Evolutionary conservation across 2,113 vertebrate genomes (phyloP), one percentile per base, ranked within the genome.

Genomic region (Cavia aperea): DNA sequence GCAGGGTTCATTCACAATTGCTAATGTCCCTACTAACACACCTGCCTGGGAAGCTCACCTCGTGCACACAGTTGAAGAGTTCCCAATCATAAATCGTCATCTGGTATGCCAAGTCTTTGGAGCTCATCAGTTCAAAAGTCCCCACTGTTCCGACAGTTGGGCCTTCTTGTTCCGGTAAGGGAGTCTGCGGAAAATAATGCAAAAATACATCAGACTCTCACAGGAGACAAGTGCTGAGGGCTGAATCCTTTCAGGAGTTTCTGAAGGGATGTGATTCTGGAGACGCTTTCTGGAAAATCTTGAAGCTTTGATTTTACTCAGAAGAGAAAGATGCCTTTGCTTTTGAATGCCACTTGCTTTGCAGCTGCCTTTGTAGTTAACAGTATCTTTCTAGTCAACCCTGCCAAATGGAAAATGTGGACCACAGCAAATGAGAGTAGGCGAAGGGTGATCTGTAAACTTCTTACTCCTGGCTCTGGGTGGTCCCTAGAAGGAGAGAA

Each of bases 81-180:
- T 99, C 99, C 99, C 99, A 99, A 90, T 99, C 99, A 72, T 99
- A 99, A 90, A 98, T 96, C 6, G 99, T 99, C 98, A 99, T 98
- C 94, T 99, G 99, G 96, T 98, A 98, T 16, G 99, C 99, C 96
- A 99, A 97, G 91, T 99, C 99, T 97, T 99, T 99, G 24, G 99
- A 99, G 97, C 99, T 99, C 99, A 99, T 99, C 96, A 99, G 96
- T 97, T 99, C 99, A 81, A 99, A 99, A 0, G 97, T 99, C 96
- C 98, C 97, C 93, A 99, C 95, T 16, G 99, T 98, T 49, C 99
- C 99, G 39, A 97, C 5, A 26, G 98, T 98, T 2, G 99, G 99
- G 56, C 99, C 99, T 95, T 99, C 99, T 96, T 99, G 99, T 96
- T 99, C 99, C 85, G 98, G 98, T 78, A 99, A 93, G 13, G 99